These are phyloP conservation scores for Cylindroiulus punctatus DNA, from an alignment of 2,888 invertebrate genomes.

Conservation along the genomic window DNA sequence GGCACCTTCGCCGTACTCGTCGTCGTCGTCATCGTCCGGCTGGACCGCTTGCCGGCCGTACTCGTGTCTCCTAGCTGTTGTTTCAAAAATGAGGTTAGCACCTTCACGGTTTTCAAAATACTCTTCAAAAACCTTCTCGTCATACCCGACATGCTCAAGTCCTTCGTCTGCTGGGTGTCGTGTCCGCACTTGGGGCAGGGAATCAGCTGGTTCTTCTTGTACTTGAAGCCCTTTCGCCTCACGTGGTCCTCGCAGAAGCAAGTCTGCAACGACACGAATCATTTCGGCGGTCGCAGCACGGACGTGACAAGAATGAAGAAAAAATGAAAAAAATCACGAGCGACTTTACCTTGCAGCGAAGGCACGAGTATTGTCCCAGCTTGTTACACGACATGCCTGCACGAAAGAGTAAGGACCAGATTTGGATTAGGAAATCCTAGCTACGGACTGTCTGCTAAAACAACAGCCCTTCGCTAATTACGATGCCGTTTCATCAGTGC, in stretches of 20 bases:
- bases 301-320: too few species aligned
- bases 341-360: conserved; percentile 81
- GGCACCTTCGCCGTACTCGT: conserved; percentile 66
- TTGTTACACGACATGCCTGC: conserved; percentile 92
- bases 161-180: conserved; percentile 91
- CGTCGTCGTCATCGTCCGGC: conserved; percentile 71
- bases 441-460: too few species aligned
- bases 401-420: conserved; percentile 59
- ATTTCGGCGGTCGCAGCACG: neutral
- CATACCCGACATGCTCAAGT: conserved; percentile 92
- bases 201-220: conserved; percentile 81
- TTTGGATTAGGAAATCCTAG: too few species aligned
- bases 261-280: conserved; percentile 68
- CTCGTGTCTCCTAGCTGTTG: conserved; percentile 81
- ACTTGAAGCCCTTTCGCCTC: conserved; percentile 87
- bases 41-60: conserved; percentile 85
- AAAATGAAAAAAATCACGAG: neutral
- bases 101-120: too few species aligned
- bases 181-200: conserved; percentile 96
- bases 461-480: too few species aligned
- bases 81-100: neutral
- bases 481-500: too few species aligned
- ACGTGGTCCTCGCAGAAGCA: conserved; percentile 98
- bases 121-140: too few species aligned
- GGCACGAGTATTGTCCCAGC: conserved; percentile 92